A percentile compares a stretch with the other conserved stretches of the same genome.
phyloP scores from a whole-genome alignment of 2,113 vertebrate genomes.

The Butastur rufipennis region DNA sequence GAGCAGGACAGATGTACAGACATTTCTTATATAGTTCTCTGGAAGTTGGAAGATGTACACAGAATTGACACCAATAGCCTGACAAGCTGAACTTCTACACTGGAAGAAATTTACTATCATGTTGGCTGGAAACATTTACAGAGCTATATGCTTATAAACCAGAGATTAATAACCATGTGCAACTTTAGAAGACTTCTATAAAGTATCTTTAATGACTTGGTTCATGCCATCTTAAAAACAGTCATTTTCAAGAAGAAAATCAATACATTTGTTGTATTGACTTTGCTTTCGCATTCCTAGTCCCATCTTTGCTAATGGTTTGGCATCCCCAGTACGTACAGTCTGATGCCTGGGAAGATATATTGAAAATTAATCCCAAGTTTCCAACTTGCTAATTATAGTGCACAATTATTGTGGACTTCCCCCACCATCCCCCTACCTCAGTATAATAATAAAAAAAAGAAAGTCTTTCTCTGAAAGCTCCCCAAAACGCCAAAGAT shows the following conservation, averaged over 20 bases:
- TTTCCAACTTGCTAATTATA: slow-evolving; percentile 18
- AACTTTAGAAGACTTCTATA: slow-evolving; percentile 39
- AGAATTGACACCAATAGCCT: background rate
- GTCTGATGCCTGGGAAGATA: slow-evolving; percentile 3
- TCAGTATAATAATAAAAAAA: background rate
- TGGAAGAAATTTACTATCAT: background rate
- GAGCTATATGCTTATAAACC: background rate
- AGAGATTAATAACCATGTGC: slow-evolving; percentile 38
- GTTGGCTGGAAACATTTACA: background rate
- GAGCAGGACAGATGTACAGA: background rate
- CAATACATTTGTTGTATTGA: slow-evolving; percentile 18
- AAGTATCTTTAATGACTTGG: slow-evolving; percentile 55
- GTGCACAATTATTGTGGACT: background rate
- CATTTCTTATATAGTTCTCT: background rate
- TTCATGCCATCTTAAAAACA: slow-evolving; percentile 48
- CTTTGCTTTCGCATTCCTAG: background rate
- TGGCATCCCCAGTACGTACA: background rate
- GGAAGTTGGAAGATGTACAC: background rate
- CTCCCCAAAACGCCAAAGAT: background rate
- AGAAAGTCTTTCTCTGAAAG: background rate
- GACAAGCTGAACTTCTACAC: background rate
- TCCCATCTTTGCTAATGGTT: background rate
- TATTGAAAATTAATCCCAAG: background rate
- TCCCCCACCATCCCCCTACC: background rate
- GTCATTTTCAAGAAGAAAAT: slow-evolving; percentile 36